These are phyloP conservation scores for Chiroxiphia lanceolata DNA, from an alignment of 2,797 vertebrate species.

Conservation along the genomic window DNA sequence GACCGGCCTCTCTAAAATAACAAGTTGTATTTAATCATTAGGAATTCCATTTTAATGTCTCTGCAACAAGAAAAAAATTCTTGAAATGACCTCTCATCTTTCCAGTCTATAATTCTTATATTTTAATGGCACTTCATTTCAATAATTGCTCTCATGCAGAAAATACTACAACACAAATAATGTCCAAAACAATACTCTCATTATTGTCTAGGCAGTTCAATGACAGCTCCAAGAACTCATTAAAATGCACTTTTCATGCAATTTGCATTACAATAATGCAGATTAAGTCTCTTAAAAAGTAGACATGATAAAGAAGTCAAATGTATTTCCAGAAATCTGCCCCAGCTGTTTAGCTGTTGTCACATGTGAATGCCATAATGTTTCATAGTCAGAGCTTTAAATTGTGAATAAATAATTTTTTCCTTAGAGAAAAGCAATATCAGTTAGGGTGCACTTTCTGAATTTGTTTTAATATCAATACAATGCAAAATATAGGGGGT, in stretches of 20 bases:
- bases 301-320: conserved; percentile 42
- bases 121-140: conserved; percentile 17
- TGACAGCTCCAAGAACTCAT: conserved; percentile 46
- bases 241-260: conserved; percentile 49
- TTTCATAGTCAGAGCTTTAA: not conserved
- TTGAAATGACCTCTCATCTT: not conserved
- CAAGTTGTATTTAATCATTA: not conserved
- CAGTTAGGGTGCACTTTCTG: not conserved
- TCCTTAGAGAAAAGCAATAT: not conserved
- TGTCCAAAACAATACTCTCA: conserved; percentile 17
- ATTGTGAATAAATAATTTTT: not conserved
- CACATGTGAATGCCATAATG: not conserved
- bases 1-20: not conserved
- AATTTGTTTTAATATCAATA: not conserved
- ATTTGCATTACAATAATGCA: conserved; percentile 39
- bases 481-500: not conserved
- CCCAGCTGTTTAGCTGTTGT: not conserved
- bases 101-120: not conserved
- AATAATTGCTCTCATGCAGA: conserved; percentile 25
- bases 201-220: conserved; percentile 35
- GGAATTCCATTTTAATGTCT: not conserved
- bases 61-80: not conserved
- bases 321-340: conserved; percentile 31
- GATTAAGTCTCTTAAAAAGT: conserved; percentile 55
- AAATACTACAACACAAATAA: conserved; percentile 42